Evolutionary conservation across 2,113 vertebrate species (phyloP).

Genomic region (Lepus europaeus): DNA sequence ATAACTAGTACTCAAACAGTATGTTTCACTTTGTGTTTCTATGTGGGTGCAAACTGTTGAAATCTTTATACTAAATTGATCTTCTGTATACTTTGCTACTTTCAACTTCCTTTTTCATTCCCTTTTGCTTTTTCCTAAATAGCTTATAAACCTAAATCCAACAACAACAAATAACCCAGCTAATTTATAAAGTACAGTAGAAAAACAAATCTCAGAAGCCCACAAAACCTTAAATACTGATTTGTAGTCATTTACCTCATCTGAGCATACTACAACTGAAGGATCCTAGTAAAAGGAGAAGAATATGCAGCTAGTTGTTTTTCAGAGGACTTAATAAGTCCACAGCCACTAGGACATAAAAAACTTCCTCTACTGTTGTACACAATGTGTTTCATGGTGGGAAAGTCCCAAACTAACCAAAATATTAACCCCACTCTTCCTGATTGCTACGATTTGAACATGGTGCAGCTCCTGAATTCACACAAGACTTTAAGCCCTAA

Average conservation of each 20-base stretch:
- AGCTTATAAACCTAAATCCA: background rate
- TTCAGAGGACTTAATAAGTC: background rate
- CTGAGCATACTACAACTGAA: background rate
- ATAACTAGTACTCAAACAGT: no score
- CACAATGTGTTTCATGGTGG: background rate
- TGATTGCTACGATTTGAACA: no score
- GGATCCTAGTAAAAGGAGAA: background rate
- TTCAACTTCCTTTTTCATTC: slow-evolving; percentile 15
- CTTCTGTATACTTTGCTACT: background rate
- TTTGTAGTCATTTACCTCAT: background rate
- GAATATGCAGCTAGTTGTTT: background rate
- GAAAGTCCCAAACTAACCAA: background rate
- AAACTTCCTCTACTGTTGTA: background rate
- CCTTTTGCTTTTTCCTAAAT: slow-evolving; percentile 21
- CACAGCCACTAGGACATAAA: background rate
- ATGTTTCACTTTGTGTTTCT: no score
- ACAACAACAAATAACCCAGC: background rate
- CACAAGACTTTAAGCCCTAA: no score
- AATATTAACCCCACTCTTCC: background rate
- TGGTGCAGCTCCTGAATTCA: no score
- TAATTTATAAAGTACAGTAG: background rate
- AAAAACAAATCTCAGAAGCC: background rate
- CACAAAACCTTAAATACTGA: background rate
- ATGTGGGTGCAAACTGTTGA: no score
- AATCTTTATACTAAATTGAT: no score